Evolutionary conservation across 2,888 invertebrate genomes (phyloP).

Genomic region (Caenorhabditis imperialis): DNA sequence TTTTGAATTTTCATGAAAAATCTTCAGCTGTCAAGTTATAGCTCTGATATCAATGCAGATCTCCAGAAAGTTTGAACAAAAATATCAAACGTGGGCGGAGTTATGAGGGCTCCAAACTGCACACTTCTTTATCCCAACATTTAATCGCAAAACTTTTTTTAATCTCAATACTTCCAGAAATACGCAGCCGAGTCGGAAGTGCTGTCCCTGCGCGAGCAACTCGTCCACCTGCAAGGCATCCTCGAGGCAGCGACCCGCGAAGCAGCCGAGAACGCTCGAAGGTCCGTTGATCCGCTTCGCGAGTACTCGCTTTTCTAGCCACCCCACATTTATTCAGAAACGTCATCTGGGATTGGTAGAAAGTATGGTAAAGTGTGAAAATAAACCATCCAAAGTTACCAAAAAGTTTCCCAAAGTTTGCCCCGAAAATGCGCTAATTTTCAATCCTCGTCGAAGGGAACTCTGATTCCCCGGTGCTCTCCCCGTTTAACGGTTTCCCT

Average conservation of each 20-base stretch:
- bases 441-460: conserved; percentile 19
- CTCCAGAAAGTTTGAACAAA: no score
- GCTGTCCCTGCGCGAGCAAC: conserved; percentile 55
- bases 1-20: no score
- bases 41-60: no score
- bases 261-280: conserved; percentile 65
- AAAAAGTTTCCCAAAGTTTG: conserved; percentile 12
- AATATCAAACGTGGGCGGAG: no score
- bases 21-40: no score
- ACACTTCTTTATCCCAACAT: no score
- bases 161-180: conserved; percentile 37
- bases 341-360: conserved; percentile 54
- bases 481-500: conserved; percentile 47
- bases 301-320: conserved; percentile 50
- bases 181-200: conserved; percentile 58
- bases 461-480: conserved; percentile 25
- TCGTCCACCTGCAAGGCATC: conserved; percentile 55
- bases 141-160: no score
- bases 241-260: conserved; percentile 64
- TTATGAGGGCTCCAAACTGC: no score
- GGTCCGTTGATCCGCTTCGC: conserved; percentile 62
- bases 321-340: conserved; percentile 35
- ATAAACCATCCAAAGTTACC: neutral
- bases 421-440: conserved; percentile 41
- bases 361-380: conserved; percentile 16